Base-by-base conservation (phyloP, 2,113 vertebrate genomes). In the Gobiocypris rarus region DNA sequence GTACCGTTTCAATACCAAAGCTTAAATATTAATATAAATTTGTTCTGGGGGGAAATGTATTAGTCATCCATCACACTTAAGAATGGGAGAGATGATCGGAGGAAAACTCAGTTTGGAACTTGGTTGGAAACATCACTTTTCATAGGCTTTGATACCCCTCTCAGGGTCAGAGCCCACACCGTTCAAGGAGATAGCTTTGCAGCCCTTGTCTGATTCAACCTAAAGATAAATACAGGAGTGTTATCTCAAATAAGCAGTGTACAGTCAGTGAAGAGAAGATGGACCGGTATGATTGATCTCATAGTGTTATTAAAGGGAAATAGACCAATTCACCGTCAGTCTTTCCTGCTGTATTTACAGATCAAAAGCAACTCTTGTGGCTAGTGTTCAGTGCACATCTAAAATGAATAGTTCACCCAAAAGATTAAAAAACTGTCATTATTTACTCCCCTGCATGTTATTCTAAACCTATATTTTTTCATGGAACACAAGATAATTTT, bases 181-280 rank as follows among this genome's bases (percentile, higher is more conserved):
- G 43, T 50, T 81, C 26, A 22, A 31, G 5, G 10, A 67, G 78
- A 81, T 65, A 52, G 0, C 9, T 9, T 31, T n/a, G 4, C 38
- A 48, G n/a, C 38, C 41, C 59, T 3, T 7, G 5, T 67, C 43
- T n/a, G 77, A 26, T 80, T 67, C 19, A 81, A 67, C 78, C 17
- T n/a, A 43, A 28, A 81, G 61, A 81, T 81, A 52, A 52, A 52
- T 34, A n/a, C 3, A 4, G 10, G 1, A 22, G 41, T 50, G 59
- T 81, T 65, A 65, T 81, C 78, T 81, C 61, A 81, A 67, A 67
- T 67, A 67, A 50, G 78, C 78, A 67, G 24, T n/a, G 17, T 17
- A 14, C 26, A 80, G 43, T 14, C 15, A 13, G 22, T 45, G 24
- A 80, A 52, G 78, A 31, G 78, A 52, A 22, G 61, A 67, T 81